Percentiles rank a stretch among this genome's conserved stretches.
phyloP scores from a whole-genome alignment of 2,888 invertebrate genomes.

The Phymatocera aterrima region DNA sequence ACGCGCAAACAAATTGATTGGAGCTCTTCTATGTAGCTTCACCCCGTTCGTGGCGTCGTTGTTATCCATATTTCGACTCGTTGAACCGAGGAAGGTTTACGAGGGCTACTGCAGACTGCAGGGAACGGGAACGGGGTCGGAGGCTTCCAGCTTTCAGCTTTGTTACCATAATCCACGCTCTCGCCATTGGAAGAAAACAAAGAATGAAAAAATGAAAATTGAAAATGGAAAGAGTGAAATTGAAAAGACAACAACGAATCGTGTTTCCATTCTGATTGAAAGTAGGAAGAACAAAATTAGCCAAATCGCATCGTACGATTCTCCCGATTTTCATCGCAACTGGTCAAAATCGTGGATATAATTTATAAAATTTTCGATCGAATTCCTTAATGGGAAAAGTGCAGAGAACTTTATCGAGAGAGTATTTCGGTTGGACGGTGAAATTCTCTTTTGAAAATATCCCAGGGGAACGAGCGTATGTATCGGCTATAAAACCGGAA shows the following conservation, averaged over 20 bases:
- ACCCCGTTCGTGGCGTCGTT: constrained; percentile 52
- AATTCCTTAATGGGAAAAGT: not conserved
- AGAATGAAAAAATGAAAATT: not conserved
- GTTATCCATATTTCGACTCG: constrained; percentile 70
- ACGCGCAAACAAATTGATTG: constrained; percentile 40
- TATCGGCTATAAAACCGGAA: too few species aligned
- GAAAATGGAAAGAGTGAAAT: not conserved
- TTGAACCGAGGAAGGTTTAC: constrained; percentile 66
- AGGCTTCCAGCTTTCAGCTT: not conserved
- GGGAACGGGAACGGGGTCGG: not conserved
- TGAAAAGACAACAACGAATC: too few species aligned
- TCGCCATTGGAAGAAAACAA: constrained; percentile 66
- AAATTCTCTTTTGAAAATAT: too few species aligned
- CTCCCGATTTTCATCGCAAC: too few species aligned
- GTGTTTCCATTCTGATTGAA: too few species aligned
- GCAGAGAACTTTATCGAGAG: too few species aligned
- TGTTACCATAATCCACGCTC: constrained; percentile 69
- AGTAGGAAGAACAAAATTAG: not conserved
- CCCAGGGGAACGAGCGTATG: too few species aligned
- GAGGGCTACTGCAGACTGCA: constrained; percentile 54
- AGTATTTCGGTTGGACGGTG: too few species aligned
- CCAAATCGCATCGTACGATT: too few species aligned
- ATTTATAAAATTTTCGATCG: not conserved
- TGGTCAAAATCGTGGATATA: too few species aligned
- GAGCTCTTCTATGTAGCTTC: constrained; percentile 1